Base-by-base conservation (phyloP, 2,888 invertebrate genomes). In the Cenopis cana region DNA sequence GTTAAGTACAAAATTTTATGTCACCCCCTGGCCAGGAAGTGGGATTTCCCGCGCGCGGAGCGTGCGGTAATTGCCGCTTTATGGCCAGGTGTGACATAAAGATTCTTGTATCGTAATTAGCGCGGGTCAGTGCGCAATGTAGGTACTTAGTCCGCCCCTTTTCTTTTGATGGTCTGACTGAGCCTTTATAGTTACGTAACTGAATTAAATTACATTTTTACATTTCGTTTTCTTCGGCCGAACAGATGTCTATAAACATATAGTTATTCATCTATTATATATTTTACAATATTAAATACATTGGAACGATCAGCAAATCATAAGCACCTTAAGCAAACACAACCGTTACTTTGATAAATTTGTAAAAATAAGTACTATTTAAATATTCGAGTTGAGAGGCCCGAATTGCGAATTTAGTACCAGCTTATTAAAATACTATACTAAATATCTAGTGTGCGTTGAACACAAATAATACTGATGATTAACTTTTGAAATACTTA, bases 321-420 rank as follows among this genome's bases (percentile, higher is more conserved):
- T 52, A 66, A 70, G 59, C 59, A 66, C 36, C 24, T 60, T 60
- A 59, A 70, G 70, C 70, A 49, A 59, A 70, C 70, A 70, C 65
- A 54, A 70, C 65, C 65, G 20, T 59, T 46, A 66, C 46, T 54
- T 17, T 66, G 29, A 46, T 66, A 65, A 65, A 64, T 59, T 24
- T 54, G 59, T 66, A 70, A 54, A 66, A 66, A 66, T 66, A 57
- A 66, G 60, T 66, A 57, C 38, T 46, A 24, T 59, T 64, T 52
- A 64, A 62, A 64, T 70, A 66, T 54, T 60, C 18, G 33, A 70
- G 57, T 57, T 20, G 4, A 52, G 70, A 66, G 70, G 70, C 70
- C 70, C 50, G 50, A 52, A n/a, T 66, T 70, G 33, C 59, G 36
- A 12, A 24, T 70, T 70, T 70, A 70, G 70, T 65, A 59, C 70